These are phyloP conservation scores for Drosophila nigromelanica DNA, from an alignment of 1,140 invertebrate species.

Conservation along the genomic window DNA sequence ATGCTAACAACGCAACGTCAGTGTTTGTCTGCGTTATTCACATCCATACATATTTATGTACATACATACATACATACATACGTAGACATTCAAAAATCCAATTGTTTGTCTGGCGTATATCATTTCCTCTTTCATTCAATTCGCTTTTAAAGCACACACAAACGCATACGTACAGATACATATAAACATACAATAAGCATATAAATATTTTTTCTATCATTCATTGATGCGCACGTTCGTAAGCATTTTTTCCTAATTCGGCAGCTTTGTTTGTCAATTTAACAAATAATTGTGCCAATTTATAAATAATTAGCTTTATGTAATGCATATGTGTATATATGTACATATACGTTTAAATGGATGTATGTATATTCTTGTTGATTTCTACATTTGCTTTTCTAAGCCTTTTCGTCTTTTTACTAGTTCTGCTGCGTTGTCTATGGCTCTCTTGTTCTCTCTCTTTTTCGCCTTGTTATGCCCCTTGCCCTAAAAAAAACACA, in stretches of 20 bases:
- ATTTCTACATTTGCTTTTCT: conserved; percentile 30
- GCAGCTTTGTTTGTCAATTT: conserved; percentile 35
- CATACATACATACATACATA: conserved; percentile 7
- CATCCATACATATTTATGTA: conserved; percentile 7
- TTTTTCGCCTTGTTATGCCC: conserved; percentile 9
- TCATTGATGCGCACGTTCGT: conserved; percentile 23
- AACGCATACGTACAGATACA: conserved; percentile 15
- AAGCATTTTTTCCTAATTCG: conserved; percentile 13
- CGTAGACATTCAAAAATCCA: conserved; percentile 36
- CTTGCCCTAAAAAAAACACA: conserved; percentile 10
- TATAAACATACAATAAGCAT: background rate
- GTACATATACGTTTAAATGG: background rate
- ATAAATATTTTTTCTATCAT: conserved; percentile 26
- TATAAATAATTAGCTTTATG: conserved; percentile 36
- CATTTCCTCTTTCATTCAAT: conserved; percentile 51
- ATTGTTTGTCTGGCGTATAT: conserved; percentile 41
- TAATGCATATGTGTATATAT: conserved; percentile 8
- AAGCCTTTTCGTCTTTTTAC: conserved; percentile 31
- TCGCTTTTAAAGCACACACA: conserved; percentile 24
- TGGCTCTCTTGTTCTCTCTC: conserved; percentile 17
- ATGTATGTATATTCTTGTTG: conserved; percentile 23
- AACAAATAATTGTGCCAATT: conserved; percentile 41
- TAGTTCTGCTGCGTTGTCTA: conserved; percentile 16
- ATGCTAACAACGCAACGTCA: conserved; percentile 45
- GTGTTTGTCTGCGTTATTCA: conserved; percentile 36